Percentiles rank a stretch among this genome's conserved stretches.
These are phyloP conservation scores for Penaeus monodon DNA, from an alignment of 2,888 invertebrate species.

Conservation along the genomic window DNA sequence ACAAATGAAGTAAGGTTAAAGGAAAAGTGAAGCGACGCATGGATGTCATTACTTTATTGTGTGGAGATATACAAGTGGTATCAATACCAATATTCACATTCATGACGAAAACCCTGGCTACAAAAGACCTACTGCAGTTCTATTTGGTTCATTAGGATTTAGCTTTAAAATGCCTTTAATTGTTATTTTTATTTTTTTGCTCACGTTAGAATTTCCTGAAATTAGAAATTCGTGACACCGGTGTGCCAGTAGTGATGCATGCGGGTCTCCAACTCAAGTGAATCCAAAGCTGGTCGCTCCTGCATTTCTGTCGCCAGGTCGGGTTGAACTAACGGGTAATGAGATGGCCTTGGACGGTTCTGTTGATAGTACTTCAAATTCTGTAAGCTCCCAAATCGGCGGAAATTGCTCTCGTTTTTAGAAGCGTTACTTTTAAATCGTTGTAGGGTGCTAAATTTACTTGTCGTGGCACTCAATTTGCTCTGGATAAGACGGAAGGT, in stretches of 20 bases:
- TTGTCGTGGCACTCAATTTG: conserved; percentile 50
- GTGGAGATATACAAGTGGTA: too few relatives aligned
- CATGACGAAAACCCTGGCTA: too few relatives aligned
- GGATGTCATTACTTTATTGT: too few relatives aligned
- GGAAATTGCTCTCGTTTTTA: conserved; percentile 41
- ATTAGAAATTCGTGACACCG: conserved; percentile 85
- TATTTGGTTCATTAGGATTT: too few relatives aligned
- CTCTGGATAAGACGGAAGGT: conserved; percentile 54
- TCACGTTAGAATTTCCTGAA: conserved; percentile 66
- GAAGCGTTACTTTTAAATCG: conserved; percentile 79
- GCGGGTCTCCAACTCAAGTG: conserved; percentile 83
- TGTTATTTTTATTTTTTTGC: not conserved
- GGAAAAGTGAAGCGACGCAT: too few relatives aligned
- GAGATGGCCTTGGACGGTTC: conserved; percentile 76
- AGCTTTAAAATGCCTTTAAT: too few relatives aligned
- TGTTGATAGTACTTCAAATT: conserved; percentile 60
- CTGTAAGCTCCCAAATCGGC: conserved; percentile 60
- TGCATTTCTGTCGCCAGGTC: conserved; percentile 84
- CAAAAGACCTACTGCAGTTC: too few relatives aligned
- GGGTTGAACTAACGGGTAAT: conserved; percentile 77
- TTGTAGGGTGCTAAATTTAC: conserved; percentile 77
- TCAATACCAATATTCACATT: too few relatives aligned
- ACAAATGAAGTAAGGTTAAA: too few relatives aligned
- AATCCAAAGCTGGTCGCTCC: conserved; percentile 76
- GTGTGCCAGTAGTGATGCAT: conserved; percentile 94